Evolutionary conservation across 1,140 invertebrate species (phyloP), one percentile per base, ranked within the genome.

Genomic region (Mercenaria mercenaria): DNA sequence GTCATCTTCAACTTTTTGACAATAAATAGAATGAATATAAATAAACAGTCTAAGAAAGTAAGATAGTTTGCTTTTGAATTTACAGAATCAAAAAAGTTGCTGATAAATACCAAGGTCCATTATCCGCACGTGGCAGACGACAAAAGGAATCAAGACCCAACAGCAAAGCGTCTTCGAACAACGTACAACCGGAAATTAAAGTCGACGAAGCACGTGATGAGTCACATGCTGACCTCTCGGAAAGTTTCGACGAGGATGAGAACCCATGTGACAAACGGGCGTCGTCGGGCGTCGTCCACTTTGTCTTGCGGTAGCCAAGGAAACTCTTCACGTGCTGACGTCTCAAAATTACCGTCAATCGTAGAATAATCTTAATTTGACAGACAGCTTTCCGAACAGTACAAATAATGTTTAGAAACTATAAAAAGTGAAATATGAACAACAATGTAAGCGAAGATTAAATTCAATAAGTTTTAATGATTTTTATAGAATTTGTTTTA

Each of bases 21-120:
- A n/a, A n/a, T n/a, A n/a, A n/a, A n/a, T n/a, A n/a, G n/a, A n/a
- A n/a, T n/a, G n/a, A n/a, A n/a, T n/a, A n/a, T n/a, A n/a, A n/a
- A n/a, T n/a, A n/a, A n/a, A n/a, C n/a, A n/a, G n/a, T n/a, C n/a
- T n/a, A n/a, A n/a, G n/a, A n/a, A n/a, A n/a, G n/a, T n/a, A n/a
- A n/a, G n/a, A n/a, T n/a, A n/a, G n/a, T n/a, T n/a, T n/a, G n/a
- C n/a, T n/a, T n/a, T 59, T 59, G 52, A 23, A 15, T 43, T 76
- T 50, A 26, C 41, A 76, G 87, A 29, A 82, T 89, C 11, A 81
- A 74, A 39, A 89, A 89, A 61, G 67, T 89, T 26, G 87, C 79
- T 20, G 87, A 89, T 13, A 81, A 69, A 41, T 89, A 43, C 56
- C 85, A 88, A 37, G 74, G 85, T 59, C 74, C 85, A 23, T 20